These are phyloP conservation scores for Asteroscopus sphinx DNA, from an alignment of 2,888 invertebrate genomes.

Conservation along the genomic window DNA sequence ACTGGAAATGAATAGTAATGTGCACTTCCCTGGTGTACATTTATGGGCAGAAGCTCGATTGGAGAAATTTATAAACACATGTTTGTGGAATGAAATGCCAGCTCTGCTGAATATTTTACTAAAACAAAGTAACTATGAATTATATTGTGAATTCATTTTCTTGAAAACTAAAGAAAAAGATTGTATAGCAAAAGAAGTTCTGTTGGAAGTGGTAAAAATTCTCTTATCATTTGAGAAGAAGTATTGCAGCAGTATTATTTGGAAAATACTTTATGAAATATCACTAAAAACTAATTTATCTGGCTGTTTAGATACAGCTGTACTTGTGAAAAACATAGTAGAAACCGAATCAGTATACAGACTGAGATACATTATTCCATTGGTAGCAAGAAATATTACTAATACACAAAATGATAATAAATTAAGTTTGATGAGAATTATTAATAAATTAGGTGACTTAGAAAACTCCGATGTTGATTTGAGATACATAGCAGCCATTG, in stretches of 20 bases:
- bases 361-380: constrained; percentile 76
- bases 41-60: constrained; percentile 73
- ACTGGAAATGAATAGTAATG: constrained; percentile 58
- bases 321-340: constrained; percentile 56
- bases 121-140: constrained; percentile 68
- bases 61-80: constrained; percentile 62
- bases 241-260: constrained; percentile 65
- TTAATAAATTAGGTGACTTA: constrained; percentile 71
- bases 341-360: constrained; percentile 64
- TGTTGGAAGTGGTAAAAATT: constrained; percentile 61
- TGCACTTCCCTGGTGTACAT: constrained; percentile 68
- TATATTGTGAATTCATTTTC: constrained; percentile 67
- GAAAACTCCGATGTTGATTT: constrained; percentile 77
- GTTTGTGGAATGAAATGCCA: constrained; percentile 67
- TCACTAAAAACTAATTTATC: constrained; percentile 62
- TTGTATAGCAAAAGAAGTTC: constrained; percentile 51
- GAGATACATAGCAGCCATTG: constrained; percentile 76
- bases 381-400: constrained; percentile 67
- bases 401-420: constrained; percentile 51
- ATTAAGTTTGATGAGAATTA: constrained; percentile 63
- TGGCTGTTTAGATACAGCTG: constrained; percentile 48
- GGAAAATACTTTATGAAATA: constrained; percentile 77
- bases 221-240: constrained; percentile 66
- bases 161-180: constrained; percentile 63
- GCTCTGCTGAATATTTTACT: constrained; percentile 64